These are phyloP conservation scores for Digitonthophagus gazella DNA, from an alignment of 2,888 invertebrate genomes.

Conservation along the genomic window DNA sequence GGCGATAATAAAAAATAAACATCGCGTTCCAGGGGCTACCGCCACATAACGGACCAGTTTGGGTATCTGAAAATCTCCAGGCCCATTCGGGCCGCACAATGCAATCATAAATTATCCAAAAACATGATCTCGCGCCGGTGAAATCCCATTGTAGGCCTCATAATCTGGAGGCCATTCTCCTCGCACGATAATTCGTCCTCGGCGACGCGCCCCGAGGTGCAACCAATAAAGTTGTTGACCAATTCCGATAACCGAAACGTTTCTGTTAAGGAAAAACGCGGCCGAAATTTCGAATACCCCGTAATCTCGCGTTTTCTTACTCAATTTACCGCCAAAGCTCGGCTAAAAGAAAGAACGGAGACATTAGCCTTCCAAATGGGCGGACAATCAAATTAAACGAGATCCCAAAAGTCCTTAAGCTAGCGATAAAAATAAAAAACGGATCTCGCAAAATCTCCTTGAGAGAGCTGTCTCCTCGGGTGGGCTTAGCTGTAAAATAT, in stretches of 20 bases:
- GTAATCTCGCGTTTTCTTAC: too few relatives aligned
- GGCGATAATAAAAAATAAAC: background rate
- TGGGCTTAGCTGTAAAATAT: background rate
- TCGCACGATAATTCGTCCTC: background rate
- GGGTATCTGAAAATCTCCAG: slow-evolving; percentile 13
- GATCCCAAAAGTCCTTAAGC: background rate
- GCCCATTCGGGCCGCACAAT: slow-evolving; percentile 23
- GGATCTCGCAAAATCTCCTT: background rate
- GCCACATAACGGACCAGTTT: slow-evolving; percentile 2
- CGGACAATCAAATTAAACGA: background rate
- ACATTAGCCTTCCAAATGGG: background rate
- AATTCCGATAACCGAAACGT: background rate
- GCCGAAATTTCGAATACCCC: too few relatives aligned
- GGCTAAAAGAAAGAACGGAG: background rate
- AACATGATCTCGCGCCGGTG: slow-evolving; percentile 26
- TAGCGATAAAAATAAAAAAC: background rate
- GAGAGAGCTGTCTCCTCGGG: background rate
- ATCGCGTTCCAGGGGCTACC: background rate
- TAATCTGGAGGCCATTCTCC: slow-evolving; percentile 14
- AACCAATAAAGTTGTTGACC: background rate
- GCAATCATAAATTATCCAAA: slow-evolving; percentile 28
- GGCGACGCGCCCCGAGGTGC: background rate
- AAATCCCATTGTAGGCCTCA: slow-evolving; percentile 25
- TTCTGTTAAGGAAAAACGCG: background rate
- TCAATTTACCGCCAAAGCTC: background rate